Percentiles rank a stretch among this genome's conserved stretches.
phyloP scores from a whole-genome alignment of 2,888 invertebrate genomes.

The Agonopterix subpropinquella region DNA sequence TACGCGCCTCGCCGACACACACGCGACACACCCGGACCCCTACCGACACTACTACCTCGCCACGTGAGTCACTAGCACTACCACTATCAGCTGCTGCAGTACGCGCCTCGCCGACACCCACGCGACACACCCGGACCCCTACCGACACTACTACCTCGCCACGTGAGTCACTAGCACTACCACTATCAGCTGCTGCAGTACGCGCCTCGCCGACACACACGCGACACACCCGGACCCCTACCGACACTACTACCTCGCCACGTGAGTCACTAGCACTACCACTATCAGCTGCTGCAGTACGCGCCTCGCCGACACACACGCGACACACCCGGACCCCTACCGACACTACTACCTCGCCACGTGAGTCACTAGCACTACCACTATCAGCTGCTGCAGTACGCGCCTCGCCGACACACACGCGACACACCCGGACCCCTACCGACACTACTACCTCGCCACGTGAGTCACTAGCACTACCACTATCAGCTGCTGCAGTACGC shows the following conservation, averaged over 20 bases:
- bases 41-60: constrained; percentile 52
- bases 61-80: constrained; percentile 32
- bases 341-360: constrained; percentile 45
- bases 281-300: constrained; percentile 34
- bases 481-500: constrained; percentile 41
- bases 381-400: constrained; percentile 37
- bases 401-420: constrained; percentile 26
- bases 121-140: constrained; percentile 20
- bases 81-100: constrained; percentile 31
- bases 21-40: constrained; percentile 13
- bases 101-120: constrained; percentile 30
- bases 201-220: constrained; percentile 29
- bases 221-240: constrained; percentile 25
- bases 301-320: constrained; percentile 28
- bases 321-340: constrained; percentile 27
- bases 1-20: constrained; percentile 31
- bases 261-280: constrained; percentile 30
- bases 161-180: constrained; percentile 31
- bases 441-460: constrained; percentile 48
- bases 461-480: constrained; percentile 23
- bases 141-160: constrained; percentile 48
- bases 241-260: constrained; percentile 46
- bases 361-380: constrained; percentile 28
- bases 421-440: constrained; percentile 27
- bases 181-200: constrained; percentile 33